Base-by-base conservation (phyloP, 35 echinoderm and acorn worm genomes). In the Apostichopus parvimensis region DNA sequence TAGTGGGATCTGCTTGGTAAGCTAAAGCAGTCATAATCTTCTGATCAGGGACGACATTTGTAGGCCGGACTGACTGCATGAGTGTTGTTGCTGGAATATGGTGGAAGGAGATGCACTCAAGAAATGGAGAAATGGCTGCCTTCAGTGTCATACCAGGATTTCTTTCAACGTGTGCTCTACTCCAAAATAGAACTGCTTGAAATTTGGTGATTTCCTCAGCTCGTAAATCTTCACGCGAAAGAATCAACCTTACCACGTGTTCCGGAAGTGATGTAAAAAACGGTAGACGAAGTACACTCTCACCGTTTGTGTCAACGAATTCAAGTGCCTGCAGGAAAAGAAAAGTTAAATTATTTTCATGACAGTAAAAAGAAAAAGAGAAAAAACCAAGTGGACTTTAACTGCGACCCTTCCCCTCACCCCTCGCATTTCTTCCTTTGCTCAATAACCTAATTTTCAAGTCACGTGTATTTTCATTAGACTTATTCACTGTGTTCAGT, bases 21-120 rank as follows among this genome's bases (percentile, higher is more conserved):
- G 97, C 97, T 26, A 99, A 92, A 6, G 97, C 97, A 53, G 95
- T 96, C 97, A 99, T 94, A 26, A 99, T 99, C 73, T 96, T 94
- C 5, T 96, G 93, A 83, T 99, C 97, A 6, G 97, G 95, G 18
- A 99, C 93, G 13, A 90, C 82, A 15, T 89, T 92, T 34, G 93
- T 83, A 14, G 93, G 89, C n/a, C 90, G 79, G 18, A 99, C 97
- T 18, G 91, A 90, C 82, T 94, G 93, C 97, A 99, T 99, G 0
- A 99, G 92, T 4, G 93, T 79, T 14, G 93, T 87, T 20, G 97
- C 95, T 12, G 97, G 97, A 60, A 99, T 99, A 8, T 93, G 93
- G 87, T 99, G 97, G 56, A 96, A 99, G 13, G 97, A 87, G 12
- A 99, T 99, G 21, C 84, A 95, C 25, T 96, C 97, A 28, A 99